phyloP scores from a whole-genome alignment of 53 echinoderm and acorn worm species.

The Holothuria scabra region DNA sequence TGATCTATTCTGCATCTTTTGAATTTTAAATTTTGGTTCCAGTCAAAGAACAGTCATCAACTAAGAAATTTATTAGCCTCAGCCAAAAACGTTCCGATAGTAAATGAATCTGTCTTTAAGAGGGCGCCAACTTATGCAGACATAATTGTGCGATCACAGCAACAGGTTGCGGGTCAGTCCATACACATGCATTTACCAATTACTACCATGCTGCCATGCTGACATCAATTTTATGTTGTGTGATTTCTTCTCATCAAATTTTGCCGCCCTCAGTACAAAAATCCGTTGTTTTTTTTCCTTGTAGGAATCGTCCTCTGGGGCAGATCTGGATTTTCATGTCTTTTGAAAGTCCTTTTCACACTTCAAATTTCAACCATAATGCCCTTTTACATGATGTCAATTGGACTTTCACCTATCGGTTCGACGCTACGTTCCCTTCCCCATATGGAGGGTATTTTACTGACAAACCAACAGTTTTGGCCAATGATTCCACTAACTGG shows the following conservation, averaged over 20 bases:
- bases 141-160: no score
- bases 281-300: background rate
- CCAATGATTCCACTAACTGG: background rate
- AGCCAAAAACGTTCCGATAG: no score
- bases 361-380: background rate
- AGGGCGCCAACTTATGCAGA: no score
- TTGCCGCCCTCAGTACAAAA: background rate
- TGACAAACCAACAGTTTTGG: background rate
- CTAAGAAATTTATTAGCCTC: no score
- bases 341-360: constrained; percentile 1
- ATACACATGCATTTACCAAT: no score
- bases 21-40: no score
- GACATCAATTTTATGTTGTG: background rate
- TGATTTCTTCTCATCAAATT: background rate
- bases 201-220: no score
- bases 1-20: no score
- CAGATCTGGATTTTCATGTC: constrained; percentile 43
- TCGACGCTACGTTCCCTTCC: constrained; percentile 2
- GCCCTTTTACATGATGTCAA: background rate
- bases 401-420: constrained; percentile 38
- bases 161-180: no score
- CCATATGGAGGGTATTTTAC: constrained; percentile 11
- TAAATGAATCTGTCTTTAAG: no score
- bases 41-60: no score
- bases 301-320: constrained; percentile 20